Evolutionary conservation across 2,113 vertebrate species (phyloP), one percentile per base, ranked within the genome.

Genomic region (Xenopus borealis): DNA sequence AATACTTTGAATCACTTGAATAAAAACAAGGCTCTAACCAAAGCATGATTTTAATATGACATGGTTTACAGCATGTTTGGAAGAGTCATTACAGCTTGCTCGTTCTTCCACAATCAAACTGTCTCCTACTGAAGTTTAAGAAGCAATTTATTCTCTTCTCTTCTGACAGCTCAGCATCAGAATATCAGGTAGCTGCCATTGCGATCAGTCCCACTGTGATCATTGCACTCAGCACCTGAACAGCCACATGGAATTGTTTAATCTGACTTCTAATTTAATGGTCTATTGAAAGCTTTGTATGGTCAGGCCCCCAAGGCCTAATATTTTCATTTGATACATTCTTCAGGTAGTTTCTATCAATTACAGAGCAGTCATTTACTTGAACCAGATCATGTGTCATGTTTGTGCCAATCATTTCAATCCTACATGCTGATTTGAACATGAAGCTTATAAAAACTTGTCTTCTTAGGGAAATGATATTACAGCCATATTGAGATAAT

Each of bases 231-330:
- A 75, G 66, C 66, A 69, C 66, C 74, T 77, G 59, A 70, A 77
- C 74, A 77, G 74, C 46, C 50, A 50, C 62, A 44, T 70, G 40
- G 67, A 64, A 77, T 77, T 77, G 74, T 77, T 77, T 77, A 70
- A 77, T 77, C 74, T 62, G 67, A 40, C 50, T 70, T 77, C 67
- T 77, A 77, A 77, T 77, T 77, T 77, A 77, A 70, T 70, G 74
- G 74, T 44, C 10, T 50, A 63, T 77, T 77, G 59, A 63, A 63
- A 64, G 74, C 67, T 69, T 77, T 77, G 74, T 57, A 77, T 77
- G 74, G 74, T 77, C 74, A 77, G 74, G 74, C 74, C 74, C 73
- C 66, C 74, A 69, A 77, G 74, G 66, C 74, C 74, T 50, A 70
- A 57, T 30, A 46, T 70, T 77, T 70, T 69, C 18, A 77, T 77